Conservation (phyloP, 2,797 vertebrate species). For the Eulemur mongoz region DNA sequence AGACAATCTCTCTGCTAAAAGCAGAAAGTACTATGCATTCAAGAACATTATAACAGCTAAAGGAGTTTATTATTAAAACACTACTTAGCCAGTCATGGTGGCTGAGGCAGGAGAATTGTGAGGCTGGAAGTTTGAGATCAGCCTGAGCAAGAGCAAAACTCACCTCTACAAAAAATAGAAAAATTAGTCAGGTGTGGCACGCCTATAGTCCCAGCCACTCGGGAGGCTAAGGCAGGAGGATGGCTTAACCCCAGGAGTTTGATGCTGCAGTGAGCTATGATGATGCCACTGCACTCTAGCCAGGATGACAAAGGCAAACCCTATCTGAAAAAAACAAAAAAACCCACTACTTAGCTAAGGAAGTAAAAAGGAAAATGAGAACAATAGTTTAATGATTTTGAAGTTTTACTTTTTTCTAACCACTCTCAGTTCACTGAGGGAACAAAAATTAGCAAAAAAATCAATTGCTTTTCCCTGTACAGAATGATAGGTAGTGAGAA, state of each 20-base stretch:
- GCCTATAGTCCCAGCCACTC: neutral
- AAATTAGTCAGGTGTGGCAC: neutral
- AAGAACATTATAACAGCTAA: slow-evolving; percentile 21
- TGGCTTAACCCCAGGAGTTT: neutral
- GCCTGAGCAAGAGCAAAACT: too few species aligned
- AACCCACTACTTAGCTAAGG: neutral
- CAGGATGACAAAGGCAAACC: neutral
- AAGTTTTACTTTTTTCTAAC: slow-evolving; percentile 49
- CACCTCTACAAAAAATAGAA: too few species aligned
- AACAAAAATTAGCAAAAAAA: slow-evolving; percentile 33
- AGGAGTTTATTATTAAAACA: slow-evolving; percentile 4
- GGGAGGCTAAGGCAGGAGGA: neutral
- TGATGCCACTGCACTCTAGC: too few species aligned
- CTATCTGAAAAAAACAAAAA: neutral
- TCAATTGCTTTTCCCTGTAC: neutral
- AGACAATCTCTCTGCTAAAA: slow-evolving; percentile 13
- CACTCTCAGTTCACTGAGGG: neutral
- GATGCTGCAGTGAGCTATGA: neutral
- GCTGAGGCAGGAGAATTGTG: too few species aligned
- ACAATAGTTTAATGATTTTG: slow-evolving; percentile 31
- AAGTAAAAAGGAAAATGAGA: slow-evolving; percentile 39
- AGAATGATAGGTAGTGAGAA: slow-evolving; percentile 2
- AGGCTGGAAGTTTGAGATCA: too few species aligned
- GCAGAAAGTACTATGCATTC: slow-evolving; percentile 23
- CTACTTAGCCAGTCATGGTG: neutral